Evolutionary conservation across 2,888 invertebrate genomes (phyloP), one percentile per base, ranked within the genome.

Genomic region (Trichopria drosophilae): DNA sequence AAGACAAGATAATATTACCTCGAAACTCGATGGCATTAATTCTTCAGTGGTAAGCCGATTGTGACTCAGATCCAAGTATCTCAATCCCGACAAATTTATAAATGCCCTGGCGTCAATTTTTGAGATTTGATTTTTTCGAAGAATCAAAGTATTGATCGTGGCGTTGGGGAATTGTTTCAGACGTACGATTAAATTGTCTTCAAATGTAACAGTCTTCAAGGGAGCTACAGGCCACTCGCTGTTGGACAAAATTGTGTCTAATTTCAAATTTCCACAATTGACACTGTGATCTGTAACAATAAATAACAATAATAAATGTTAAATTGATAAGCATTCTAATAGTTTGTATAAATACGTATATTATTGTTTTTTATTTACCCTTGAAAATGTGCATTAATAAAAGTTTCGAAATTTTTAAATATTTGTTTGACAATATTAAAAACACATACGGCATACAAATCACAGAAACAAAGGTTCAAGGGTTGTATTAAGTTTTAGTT

Each of bases 31-130:
- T 0, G 86, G 87, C 52, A 74, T 75, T 3, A 91, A 69, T 0
- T 73, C 75, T 1, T 81, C 82, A 0, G 81, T 73, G 0, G 81
- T 82, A 16, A 91, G 73, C 34, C 82, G 77, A 61, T 91, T 91
- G 53, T 84, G 71, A 49, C 87, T 87, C 55, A 92, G 73, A 70
- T 89, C 85, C 35, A 92, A 66, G 2, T 79, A 80, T 0, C 76
- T 76, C 69, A 91, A 78, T 35, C 80, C 80, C 5, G 88, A 69
- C 6, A 90, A 71, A 52, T 84, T 79, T 51, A 76, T 77, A 68
- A 91, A 91, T 13, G 84, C 83, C 0, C 76, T 79, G 10, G 79
- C 72, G 5, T 80, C 81, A 37, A 91, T 86, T 6, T 66, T 69
- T 4, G 75, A 77, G n/a, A 91, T 86, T 32, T 76, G 76, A 70